Evolutionary conservation across 2,113 vertebrate genomes (phyloP).

Genomic region (Ramphastos sulfuratus): DNA sequence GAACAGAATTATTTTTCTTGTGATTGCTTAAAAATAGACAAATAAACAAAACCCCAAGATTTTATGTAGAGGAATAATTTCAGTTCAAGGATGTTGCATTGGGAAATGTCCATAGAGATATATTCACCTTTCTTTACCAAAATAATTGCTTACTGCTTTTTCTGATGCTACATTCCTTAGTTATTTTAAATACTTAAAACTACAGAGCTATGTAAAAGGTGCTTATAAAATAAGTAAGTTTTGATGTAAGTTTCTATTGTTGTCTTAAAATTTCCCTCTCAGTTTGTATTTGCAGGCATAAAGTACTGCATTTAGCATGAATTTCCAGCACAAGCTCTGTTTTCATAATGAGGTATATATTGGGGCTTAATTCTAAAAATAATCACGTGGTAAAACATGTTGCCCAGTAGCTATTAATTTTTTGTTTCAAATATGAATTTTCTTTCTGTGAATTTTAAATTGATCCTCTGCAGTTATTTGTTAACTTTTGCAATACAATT

Average conservation of each 20-base stretch:
- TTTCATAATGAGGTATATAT: not conserved
- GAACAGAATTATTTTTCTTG: not conserved
- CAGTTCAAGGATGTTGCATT: not conserved
- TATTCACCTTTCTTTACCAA: not conserved
- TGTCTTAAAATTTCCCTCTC: not conserved
- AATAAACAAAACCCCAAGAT: not conserved
- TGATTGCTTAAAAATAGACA: not conserved
- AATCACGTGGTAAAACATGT: not conserved
- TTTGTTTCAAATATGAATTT: not conserved
- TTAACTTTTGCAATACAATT: not conserved
- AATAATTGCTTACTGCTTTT: not conserved
- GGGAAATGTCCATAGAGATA: not conserved
- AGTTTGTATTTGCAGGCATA: not conserved
- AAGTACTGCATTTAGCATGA: not conserved
- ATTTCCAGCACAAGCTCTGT: not conserved
- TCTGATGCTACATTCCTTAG: not conserved
- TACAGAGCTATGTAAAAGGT: not conserved
- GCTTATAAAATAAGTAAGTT: not conserved
- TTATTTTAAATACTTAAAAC: slow-evolving; percentile 2
- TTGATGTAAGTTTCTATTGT: not conserved
- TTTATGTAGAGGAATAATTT: not conserved
- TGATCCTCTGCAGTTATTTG: not conserved
- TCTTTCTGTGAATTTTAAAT: not conserved
- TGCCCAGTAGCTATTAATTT: not conserved
- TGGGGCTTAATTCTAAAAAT: not conserved